phyloP scores from a whole-genome alignment of 2,888 invertebrate genomes.

The Caenorhabditis macrosperma region DNA sequence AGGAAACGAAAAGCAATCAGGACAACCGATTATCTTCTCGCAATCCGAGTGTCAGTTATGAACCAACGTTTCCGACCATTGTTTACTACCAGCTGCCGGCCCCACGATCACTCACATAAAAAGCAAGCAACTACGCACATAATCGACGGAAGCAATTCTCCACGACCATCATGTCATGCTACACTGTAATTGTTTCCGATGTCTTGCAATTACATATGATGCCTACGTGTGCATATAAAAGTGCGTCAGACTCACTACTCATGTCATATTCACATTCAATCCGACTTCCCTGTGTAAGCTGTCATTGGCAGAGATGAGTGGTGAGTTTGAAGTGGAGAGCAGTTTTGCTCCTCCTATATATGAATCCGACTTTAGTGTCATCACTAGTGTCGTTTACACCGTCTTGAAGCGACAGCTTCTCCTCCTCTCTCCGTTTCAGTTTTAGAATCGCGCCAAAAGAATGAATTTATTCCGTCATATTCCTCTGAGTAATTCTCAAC shows the following conservation, averaged over 20 bases:
- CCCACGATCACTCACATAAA: neutral
- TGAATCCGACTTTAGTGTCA: neutral
- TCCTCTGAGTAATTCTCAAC: constrained; percentile 73
- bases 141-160: constrained; percentile 55
- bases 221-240: constrained; percentile 28
- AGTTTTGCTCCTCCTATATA: constrained; percentile 10
- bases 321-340: constrained; percentile 61
- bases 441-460: neutral
- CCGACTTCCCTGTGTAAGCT: constrained; percentile 20
- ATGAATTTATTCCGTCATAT: constrained; percentile 78
- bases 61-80: neutral
- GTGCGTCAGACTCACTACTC: neutral
- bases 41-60: neutral
- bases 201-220: constrained; percentile 7
- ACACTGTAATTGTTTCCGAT: constrained; percentile 47
- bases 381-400: constrained; percentile 8
- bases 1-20: no score
- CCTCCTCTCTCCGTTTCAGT: neutral
- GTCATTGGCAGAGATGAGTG: constrained; percentile 64
- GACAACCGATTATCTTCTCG: neutral
- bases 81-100: neutral
- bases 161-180: neutral
- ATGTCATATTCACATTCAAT: constrained; percentile 44
- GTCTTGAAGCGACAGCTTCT: neutral
- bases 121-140: constrained; percentile 6